phyloP scores from a whole-genome alignment of 1,140 invertebrate species.

The Leucophenga varia region DNA sequence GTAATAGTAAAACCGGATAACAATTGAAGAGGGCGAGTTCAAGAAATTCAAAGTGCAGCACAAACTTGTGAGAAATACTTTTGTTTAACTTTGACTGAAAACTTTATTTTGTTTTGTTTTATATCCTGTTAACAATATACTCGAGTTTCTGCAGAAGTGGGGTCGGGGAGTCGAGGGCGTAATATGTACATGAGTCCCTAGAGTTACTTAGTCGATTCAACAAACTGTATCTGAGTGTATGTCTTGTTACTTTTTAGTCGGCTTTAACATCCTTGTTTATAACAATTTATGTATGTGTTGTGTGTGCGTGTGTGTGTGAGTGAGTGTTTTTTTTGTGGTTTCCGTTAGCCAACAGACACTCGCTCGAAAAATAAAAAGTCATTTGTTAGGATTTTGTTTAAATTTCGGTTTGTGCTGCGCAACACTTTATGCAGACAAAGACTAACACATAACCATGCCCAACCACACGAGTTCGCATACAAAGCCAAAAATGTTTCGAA shows the following conservation, averaged over 20 bases:
- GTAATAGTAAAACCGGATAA: too few species aligned
- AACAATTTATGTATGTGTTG: too few species aligned
- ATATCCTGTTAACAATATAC: slow-evolving; percentile 54
- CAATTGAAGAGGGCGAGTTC: too few species aligned
- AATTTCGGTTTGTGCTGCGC: slow-evolving; percentile 52
- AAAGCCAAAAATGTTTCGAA: slow-evolving; percentile 50
- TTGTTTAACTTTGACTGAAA: slow-evolving; percentile 54
- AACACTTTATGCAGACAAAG: slow-evolving; percentile 44
- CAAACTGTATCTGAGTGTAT: too few species aligned
- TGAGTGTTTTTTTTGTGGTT: slow-evolving; percentile 39
- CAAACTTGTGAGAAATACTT: slow-evolving; percentile 50
- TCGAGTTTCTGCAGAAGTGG: slow-evolving; percentile 48
- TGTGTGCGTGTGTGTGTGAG: slow-evolving; percentile 18
- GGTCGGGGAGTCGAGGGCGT: too few species aligned
- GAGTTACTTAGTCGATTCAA: too few species aligned
- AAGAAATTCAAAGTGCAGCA: too few species aligned
- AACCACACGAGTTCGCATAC: slow-evolving; percentile 16
- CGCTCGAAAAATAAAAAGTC: slow-evolving; percentile 30
- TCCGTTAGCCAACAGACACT: slow-evolving; percentile 49
- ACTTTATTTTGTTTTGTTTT: slow-evolving; percentile 54
- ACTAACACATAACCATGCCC: slow-evolving; percentile 7
- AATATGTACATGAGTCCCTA: too few species aligned
- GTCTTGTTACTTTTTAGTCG: too few species aligned
- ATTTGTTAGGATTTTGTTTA: slow-evolving; percentile 48
- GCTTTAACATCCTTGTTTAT: too few species aligned